Evolutionary conservation across 2,888 invertebrate genomes (phyloP).

Genomic region (Cheilosia scutellata): DNA sequence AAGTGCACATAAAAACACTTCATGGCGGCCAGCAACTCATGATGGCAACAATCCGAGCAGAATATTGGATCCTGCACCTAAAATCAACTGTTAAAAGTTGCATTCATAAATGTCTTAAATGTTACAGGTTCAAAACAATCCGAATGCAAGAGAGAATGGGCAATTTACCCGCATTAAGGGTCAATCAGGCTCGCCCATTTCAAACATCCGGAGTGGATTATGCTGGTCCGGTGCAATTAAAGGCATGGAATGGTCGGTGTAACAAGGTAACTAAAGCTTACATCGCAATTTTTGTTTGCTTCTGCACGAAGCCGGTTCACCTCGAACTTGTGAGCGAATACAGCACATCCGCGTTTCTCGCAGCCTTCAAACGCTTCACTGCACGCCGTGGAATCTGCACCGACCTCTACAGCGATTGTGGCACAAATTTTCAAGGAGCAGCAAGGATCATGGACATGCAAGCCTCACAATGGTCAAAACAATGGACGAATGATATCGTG

Average conservation of each 20-base stretch:
- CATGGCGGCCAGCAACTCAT: conserved; percentile 6
- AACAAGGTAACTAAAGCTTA: neutral
- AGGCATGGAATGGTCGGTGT: too few relatives aligned
- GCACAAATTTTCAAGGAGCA: conserved; percentile 38
- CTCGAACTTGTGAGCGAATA: conserved; percentile 30
- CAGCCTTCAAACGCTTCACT: conserved; percentile 30
- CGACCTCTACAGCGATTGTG: conserved; percentile 31
- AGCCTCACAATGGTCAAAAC: neutral
- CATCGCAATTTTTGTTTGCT: conserved; percentile 53
- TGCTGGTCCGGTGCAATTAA: too few relatives aligned
- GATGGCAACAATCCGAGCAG: too few relatives aligned
- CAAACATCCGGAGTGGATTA: too few relatives aligned
- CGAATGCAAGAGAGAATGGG: too few relatives aligned
- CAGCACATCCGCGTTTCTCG: conserved; percentile 14
- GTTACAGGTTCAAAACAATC: too few relatives aligned
- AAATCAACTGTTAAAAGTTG: too few relatives aligned
- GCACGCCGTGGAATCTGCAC: conserved; percentile 16
- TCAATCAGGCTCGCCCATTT: too few relatives aligned
- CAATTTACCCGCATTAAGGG: too few relatives aligned
- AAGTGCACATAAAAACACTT: conserved; percentile 3
- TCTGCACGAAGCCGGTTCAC: conserved; percentile 51
- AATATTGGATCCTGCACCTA: too few relatives aligned
- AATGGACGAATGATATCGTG: neutral
- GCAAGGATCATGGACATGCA: conserved; percentile 4
- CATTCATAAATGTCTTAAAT: too few relatives aligned